Evolutionary conservation across 2,888 invertebrate species (phyloP), one percentile per base, ranked within the genome.

Genomic region (Rotaria sp.): DNA sequence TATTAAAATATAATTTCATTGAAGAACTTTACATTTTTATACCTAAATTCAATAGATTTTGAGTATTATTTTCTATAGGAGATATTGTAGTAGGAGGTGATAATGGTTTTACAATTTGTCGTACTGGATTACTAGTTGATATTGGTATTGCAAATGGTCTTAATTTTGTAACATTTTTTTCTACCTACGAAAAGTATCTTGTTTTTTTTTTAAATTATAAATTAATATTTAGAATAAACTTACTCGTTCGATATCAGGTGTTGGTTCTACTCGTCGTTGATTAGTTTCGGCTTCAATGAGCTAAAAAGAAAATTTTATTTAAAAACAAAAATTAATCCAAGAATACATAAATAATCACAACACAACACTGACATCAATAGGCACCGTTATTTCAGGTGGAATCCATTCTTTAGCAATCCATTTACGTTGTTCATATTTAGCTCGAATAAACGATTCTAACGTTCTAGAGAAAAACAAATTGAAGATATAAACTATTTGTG

Each of bases 371-470:
- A 85, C 84, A 57, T 85, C 85, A 55, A 52, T 74, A 35, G 98
- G 97, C 89, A 97, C 98, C 90, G 97, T 84, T 97, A 93, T 97
- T 96, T 93, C 94, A 97, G 89, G 95, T 96, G 88, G 96, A 18
- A 41, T 38, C 87, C 87, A 87, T 35, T 97, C 97, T 89, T 91
- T 94, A n/a, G 97, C 97, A 89, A 97, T 95, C 91, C 97, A 99
- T 91, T 97, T 97, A 92, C 97, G 98, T 90, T 96, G 95, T 92
- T 99, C 99, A 91, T 99, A 99, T 92, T 99, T 99, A 88, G 96
- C 96, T 88, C 98, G 93, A 89, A 99, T 96, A 92, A 99, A 99
- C 86, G 95, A 94, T 91, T 99, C 99, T 84, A 99, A 93, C 26
- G 95, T 89, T 84, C 90, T 89, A 52, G 4, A 7, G 74, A 55